Conservation (phyloP, 2,113 vertebrate genomes). For the Eclectus roratus region DNA sequence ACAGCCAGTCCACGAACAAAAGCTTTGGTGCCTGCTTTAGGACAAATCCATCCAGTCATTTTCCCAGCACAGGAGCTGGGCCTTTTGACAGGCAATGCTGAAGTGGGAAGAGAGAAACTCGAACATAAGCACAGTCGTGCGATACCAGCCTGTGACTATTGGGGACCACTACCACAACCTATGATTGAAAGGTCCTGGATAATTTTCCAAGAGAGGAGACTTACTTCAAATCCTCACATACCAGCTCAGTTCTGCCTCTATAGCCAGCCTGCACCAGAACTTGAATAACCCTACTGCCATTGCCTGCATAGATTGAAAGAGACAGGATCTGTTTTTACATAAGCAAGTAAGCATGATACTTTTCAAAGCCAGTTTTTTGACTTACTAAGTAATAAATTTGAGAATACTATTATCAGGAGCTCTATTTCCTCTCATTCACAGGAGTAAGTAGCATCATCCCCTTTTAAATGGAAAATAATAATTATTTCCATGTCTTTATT, state of each 20-base stretch:
- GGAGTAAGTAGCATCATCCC: neutral
- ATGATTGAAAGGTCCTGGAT: neutral
- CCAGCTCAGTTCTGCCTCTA: neutral
- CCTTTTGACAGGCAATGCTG: neutral
- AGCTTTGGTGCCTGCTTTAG: constrained; percentile 6
- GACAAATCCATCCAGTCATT: constrained; percentile 8
- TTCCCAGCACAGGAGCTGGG: neutral
- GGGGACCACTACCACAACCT: neutral
- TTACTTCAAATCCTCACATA: neutral
- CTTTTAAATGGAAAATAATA: neutral
- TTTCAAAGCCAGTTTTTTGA: neutral
- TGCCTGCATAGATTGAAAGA: neutral
- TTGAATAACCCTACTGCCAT: neutral
- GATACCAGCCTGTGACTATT: neutral
- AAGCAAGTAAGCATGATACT: neutral
- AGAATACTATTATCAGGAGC: neutral
- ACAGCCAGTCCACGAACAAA: constrained; percentile 8
- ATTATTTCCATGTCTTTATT: neutral
- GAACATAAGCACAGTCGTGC: neutral
- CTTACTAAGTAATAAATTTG: neutral
- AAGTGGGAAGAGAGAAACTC: neutral
- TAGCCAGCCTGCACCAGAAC: neutral
- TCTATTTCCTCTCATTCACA: neutral
- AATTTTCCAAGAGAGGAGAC: neutral
- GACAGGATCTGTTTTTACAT: neutral